Evolutionary conservation across 23 tunicate species (phyloP).

Genomic region (Phallusia fumigata): DNA sequence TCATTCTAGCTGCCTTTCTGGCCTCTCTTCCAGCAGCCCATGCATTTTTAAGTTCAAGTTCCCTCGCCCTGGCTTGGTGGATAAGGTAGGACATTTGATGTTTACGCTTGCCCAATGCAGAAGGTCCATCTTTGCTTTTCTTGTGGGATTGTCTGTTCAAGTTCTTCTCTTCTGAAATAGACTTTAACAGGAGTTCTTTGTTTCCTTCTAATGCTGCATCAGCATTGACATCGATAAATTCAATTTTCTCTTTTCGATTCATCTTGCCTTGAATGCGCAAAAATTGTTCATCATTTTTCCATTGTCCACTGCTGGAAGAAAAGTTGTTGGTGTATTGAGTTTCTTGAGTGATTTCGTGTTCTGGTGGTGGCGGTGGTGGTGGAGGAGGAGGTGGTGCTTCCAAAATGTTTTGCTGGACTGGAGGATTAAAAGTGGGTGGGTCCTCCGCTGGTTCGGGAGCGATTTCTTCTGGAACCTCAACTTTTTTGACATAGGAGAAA

Average conservation of each 20-base stretch:
- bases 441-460: not conserved
- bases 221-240: constrained; percentile 75
- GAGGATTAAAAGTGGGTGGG: not conserved
- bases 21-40: constrained; percentile 81
- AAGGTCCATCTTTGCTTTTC: constrained; percentile 43
- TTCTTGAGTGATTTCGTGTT: not conserved
- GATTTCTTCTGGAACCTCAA: constrained; percentile 22
- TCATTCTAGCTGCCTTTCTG: constrained; percentile 60
- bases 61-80: constrained; percentile 84
- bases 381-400: not conserved
- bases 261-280: constrained; percentile 60
- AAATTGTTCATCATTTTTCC: constrained; percentile 32
- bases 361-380: not conserved
- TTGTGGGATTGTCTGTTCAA: constrained; percentile 56
- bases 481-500: constrained; percentile 60
- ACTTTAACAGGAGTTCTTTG: constrained; percentile 69
- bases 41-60: constrained; percentile 75
- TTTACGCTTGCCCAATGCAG: constrained; percentile 46
- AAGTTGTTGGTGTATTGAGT: not conserved
- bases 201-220: constrained; percentile 74
- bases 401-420: not conserved
- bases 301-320: not conserved
- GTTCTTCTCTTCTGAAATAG: constrained; percentile 75
- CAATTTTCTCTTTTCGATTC: constrained; percentile 68
- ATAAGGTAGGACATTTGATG: constrained; percentile 79